Evolutionary conservation across 2,888 invertebrate genomes (phyloP).

Genomic region (Zhengitettix transpicula): DNA sequence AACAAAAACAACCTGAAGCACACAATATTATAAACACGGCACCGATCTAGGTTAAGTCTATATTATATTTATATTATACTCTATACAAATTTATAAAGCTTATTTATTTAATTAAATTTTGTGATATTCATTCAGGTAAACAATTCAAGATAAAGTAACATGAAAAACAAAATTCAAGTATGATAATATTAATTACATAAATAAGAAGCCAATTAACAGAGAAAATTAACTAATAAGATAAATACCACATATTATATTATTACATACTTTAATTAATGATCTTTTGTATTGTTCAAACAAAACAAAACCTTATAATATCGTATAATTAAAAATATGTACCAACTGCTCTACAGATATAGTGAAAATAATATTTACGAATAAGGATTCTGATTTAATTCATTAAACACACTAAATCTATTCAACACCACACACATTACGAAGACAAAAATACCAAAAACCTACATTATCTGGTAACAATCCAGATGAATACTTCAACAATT

Average conservation of each 20-base stretch:
- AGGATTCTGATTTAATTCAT: too few species aligned
- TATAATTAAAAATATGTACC: background rate
- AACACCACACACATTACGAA: too few species aligned
- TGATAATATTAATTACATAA: background rate
- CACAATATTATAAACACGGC: background rate
- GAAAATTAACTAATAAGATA: background rate
- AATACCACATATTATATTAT: too few species aligned
- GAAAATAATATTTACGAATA: background rate
- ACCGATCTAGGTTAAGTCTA: background rate
- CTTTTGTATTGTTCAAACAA: too few species aligned
- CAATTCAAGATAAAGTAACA: too few species aligned
- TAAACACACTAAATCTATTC: too few species aligned
- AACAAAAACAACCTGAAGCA: background rate
- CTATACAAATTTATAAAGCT: background rate
- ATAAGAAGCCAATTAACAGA: background rate
- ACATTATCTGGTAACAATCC: too few species aligned
- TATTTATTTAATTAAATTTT: background rate
- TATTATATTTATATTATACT: background rate
- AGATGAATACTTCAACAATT: background rate
- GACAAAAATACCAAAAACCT: too few species aligned
- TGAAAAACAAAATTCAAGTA: too few species aligned
- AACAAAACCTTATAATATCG: background rate
- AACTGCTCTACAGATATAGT: background rate
- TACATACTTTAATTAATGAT: too few species aligned
- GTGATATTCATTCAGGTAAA: too few species aligned